These are phyloP conservation scores for Oryzias sinensis DNA, from an alignment of 2,797 vertebrate species.

Conservation along the genomic window DNA sequence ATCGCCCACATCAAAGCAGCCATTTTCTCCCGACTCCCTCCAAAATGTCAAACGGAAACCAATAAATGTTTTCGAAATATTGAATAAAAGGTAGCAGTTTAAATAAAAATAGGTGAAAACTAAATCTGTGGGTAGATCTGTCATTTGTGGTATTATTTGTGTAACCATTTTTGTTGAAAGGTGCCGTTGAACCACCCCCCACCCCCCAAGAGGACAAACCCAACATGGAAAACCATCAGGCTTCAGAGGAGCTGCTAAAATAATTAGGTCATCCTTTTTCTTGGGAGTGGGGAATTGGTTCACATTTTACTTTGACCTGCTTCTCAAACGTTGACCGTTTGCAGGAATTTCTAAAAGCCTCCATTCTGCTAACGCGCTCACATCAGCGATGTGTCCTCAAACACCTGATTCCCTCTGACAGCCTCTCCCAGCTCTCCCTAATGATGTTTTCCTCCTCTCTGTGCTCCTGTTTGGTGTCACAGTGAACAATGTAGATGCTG, in stretches of 20 bases:
- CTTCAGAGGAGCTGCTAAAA: conserved; percentile 26
- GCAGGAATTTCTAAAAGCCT: conserved; percentile 65
- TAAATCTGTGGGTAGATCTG: no score
- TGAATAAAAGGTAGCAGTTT: no score
- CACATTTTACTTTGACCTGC: conserved; percentile 55
- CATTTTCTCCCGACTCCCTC: no score
- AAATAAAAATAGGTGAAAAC: no score
- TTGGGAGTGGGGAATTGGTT: conserved; percentile 49
- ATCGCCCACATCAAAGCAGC: no score
- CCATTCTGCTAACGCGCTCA: conserved; percentile 72
- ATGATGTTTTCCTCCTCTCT: conserved; percentile 66
- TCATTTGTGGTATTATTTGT: no score
- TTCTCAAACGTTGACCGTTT: conserved; percentile 58
- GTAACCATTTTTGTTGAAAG: no score
- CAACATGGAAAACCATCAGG: no score
- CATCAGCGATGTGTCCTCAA: conserved; percentile 74
- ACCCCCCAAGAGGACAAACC: no score
- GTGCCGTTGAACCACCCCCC: no score
- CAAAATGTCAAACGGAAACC: no score
- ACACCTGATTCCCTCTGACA: conserved; percentile 67
- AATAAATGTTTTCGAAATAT: no score
- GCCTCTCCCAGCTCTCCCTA: conserved; percentile 57
- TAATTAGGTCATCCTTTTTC: conserved; percentile 36
- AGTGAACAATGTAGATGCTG: conserved; percentile 79
- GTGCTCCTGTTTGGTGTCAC: conserved; percentile 72